phyloP scores from a whole-genome alignment of 2,888 invertebrate species.

The Sesia bembeciformis region DNA sequence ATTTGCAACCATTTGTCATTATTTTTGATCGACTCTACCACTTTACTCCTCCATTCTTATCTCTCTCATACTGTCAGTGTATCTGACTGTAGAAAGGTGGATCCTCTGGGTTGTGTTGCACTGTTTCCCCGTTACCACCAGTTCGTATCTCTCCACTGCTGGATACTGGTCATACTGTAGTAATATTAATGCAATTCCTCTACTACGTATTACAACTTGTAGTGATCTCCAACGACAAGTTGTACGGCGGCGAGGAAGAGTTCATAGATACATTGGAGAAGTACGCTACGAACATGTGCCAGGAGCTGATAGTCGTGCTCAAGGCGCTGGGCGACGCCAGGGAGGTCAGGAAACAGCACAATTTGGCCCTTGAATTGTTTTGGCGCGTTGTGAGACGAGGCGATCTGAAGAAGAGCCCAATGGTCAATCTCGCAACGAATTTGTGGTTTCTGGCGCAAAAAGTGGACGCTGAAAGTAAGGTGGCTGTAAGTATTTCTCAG shows the following conservation, averaged over 20 bases:
- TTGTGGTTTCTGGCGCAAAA: slow-evolving; percentile 88
- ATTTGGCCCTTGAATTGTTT: slow-evolving; percentile 83
- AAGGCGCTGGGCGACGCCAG: slow-evolving; percentile 80
- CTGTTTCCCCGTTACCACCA: too few relatives aligned
- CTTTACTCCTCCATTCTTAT: too few relatives aligned
- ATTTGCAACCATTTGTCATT: too few relatives aligned
- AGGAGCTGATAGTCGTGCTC: slow-evolving; percentile 81
- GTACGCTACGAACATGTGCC: slow-evolving; percentile 83
- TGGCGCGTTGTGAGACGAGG: slow-evolving; percentile 78
- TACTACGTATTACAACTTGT: slow-evolving; percentile 17
- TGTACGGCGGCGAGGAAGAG: slow-evolving; percentile 92
- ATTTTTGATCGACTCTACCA: too few relatives aligned
- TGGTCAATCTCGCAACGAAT: slow-evolving; percentile 82
- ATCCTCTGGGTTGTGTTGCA: too few relatives aligned
- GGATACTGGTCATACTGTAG: too few relatives aligned
- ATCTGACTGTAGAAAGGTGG: too few relatives aligned
- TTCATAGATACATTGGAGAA: slow-evolving; percentile 87
- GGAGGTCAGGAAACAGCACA: slow-evolving; percentile 80
- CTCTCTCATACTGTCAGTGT: too few relatives aligned
- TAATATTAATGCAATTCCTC: too few relatives aligned
- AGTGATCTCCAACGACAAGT: slow-evolving; percentile 94
- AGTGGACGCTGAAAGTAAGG: slow-evolving; percentile 41
- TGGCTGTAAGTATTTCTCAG: background rate
- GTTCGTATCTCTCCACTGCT: too few relatives aligned
- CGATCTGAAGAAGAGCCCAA: slow-evolving; percentile 74